Percentiles rank a stretch among this genome's conserved stretches.
Conservation (phyloP, 1,140 invertebrate genomes). For the Eumaeus atala region DNA sequence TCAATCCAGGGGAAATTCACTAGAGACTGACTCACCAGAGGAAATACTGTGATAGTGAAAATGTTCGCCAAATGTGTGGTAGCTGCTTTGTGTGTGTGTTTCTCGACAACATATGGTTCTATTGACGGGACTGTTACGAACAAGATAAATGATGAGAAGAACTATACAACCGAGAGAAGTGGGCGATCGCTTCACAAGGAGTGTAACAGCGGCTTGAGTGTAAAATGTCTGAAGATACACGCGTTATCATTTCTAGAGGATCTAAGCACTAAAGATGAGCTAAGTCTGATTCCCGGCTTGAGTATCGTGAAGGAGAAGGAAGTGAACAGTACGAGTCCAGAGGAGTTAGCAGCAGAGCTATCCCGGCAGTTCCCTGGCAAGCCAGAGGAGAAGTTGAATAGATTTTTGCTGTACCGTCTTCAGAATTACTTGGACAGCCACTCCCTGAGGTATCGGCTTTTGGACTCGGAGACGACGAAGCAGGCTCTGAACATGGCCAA, state of each 20-base stretch:
- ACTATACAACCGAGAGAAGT: constrained; percentile 41
- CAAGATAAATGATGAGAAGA: constrained; percentile 32
- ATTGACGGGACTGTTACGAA: constrained; percentile 29
- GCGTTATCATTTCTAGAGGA: constrained; percentile 84
- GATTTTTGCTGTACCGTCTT: constrained; percentile 73
- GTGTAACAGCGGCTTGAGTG: constrained; percentile 68
- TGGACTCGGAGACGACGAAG: constrained; percentile 77
- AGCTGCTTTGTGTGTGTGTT: constrained; percentile 29
- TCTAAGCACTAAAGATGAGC: constrained; percentile 67
- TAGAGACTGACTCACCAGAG: too few relatives aligned
- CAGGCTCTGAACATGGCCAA: constrained; percentile 59
- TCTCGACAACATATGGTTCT: constrained; percentile 15
- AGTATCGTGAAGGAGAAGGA: constrained; percentile 81
- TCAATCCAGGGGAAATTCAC: too few relatives aligned
- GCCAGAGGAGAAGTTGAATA: constrained; percentile 83
- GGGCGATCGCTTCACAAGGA: constrained; percentile 55
- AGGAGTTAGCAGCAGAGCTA: constrained; percentile 81
- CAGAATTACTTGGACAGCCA: constrained; percentile 82
- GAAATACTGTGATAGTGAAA: constrained; percentile 30
- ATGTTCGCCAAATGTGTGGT: constrained; percentile 45
- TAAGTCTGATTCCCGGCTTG: constrained; percentile 77
- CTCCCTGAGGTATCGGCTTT: constrained; percentile 81
- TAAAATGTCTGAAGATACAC: constrained; percentile 85
- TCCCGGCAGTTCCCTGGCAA: constrained; percentile 84
- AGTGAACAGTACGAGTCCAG: constrained; percentile 74